Conservation (phyloP, 2,888 invertebrate genomes). For the Cepaea hortensis region DNA sequence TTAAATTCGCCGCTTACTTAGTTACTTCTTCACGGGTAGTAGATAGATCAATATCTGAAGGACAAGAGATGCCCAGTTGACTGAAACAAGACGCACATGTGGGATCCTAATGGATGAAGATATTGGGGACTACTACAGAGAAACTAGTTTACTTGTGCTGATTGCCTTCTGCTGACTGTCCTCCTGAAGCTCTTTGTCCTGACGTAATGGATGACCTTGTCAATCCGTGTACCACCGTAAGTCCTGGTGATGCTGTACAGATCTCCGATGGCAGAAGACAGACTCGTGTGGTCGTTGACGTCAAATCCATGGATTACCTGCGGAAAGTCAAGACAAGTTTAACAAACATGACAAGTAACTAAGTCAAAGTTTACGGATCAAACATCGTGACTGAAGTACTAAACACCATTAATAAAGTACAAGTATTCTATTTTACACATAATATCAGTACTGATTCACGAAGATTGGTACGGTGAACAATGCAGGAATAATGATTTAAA, state of each 20-base stretch:
- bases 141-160: slow-evolving; percentile 56
- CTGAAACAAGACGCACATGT: neutral
- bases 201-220: slow-evolving; percentile 59
- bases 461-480: too few relatives aligned
- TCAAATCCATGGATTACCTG: slow-evolving; percentile 32
- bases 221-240: slow-evolving; percentile 57
- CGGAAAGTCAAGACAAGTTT: slow-evolving; percentile 4
- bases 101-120: neutral
- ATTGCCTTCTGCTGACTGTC: slow-evolving; percentile 56
- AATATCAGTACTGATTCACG: too few relatives aligned
- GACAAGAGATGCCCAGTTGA: too few relatives aligned
- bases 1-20: too few relatives aligned
- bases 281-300: slow-evolving; percentile 30
- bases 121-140: neutral
- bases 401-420: too few relatives aligned
- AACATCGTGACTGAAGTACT: too few relatives aligned
- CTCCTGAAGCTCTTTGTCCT: slow-evolving; percentile 64
- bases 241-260: slow-evolving; percentile 59
- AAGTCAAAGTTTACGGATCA: too few relatives aligned
- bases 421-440: too few relatives aligned
- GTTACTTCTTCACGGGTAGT: too few relatives aligned
- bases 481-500: too few relatives aligned
- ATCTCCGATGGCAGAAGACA: slow-evolving; percentile 49
- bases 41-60: too few relatives aligned
- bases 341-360: too few relatives aligned